These are phyloP conservation scores for Actinopyga echinites DNA, from an alignment of 53 echinoderm and acorn worm species.

Conservation along the genomic window DNA sequence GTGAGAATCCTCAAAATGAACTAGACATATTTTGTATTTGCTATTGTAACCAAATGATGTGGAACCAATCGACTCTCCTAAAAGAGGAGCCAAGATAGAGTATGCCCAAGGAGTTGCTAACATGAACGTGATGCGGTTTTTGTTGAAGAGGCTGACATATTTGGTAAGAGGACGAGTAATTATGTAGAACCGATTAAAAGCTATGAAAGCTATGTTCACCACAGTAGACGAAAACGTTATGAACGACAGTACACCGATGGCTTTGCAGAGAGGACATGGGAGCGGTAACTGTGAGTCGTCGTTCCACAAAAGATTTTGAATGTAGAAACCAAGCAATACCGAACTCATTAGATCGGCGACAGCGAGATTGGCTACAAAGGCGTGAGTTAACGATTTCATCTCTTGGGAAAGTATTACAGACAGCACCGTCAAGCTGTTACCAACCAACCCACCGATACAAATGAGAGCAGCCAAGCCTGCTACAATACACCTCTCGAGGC, in stretches of 20 bases:
- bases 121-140: not conserved
- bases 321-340: not conserved
- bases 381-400: constrained; percentile 19
- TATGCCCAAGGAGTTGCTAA: not conserved
- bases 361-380: constrained; percentile 19
- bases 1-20: not conserved
- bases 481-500: not conserved
- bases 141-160: constrained; percentile 1
- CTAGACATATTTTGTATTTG: constrained; percentile 1
- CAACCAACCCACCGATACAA: not conserved
- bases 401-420: constrained; percentile 11
- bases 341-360: constrained; percentile 2
- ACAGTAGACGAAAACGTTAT: not conserved
- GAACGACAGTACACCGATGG: constrained; percentile 2
- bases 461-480: not conserved
- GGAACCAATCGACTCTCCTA: not conserved
- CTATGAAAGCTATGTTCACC: constrained; percentile 17
- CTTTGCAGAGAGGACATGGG: constrained; percentile 4
- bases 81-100: not conserved
- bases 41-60: constrained; percentile 5
- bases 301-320: constrained; percentile 6
- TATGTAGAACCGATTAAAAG: constrained; percentile 14
- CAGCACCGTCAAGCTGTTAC: not conserved
- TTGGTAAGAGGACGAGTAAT: constrained; percentile 4
- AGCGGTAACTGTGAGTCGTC: not conserved